phyloP scores from a whole-genome alignment of 2,113 vertebrate genomes.

The Proteles cristata region DNA sequence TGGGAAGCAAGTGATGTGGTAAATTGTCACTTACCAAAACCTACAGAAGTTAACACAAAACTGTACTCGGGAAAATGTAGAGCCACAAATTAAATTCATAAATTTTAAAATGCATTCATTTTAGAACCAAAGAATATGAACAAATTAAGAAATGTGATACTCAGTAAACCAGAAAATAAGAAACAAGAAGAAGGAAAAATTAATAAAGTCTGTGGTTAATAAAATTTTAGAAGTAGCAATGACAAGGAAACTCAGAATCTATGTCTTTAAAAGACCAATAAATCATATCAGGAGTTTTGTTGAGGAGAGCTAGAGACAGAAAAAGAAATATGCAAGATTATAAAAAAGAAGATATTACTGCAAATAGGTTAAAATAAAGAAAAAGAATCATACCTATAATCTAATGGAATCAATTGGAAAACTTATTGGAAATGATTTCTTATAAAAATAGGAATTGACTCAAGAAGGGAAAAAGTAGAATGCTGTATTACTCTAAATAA shows the following conservation, averaged over 20 bases:
- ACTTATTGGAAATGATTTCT: neutral
- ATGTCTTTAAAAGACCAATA: neutral
- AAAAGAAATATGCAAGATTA: neutral
- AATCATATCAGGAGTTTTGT: neutral
- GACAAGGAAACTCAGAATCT: neutral
- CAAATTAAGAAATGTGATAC: neutral
- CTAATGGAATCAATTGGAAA: neutral
- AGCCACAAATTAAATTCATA: neutral
- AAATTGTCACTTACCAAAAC: neutral
- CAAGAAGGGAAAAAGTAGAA: constrained; percentile 20
- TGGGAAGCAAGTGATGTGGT: neutral
- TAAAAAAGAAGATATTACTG: neutral
- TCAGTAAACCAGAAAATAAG: neutral
- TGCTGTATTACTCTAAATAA: neutral
- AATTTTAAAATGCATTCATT: neutral
- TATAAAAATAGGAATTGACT: neutral
- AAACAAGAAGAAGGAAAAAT: neutral
- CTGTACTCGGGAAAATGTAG: neutral
- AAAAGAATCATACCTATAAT: neutral
- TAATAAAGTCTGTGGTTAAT: neutral
- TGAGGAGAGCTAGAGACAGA: neutral
- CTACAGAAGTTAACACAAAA: constrained; percentile 5
- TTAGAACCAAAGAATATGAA: neutral
- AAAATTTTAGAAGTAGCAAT: neutral
- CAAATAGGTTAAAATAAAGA: neutral